Conservation (phyloP, 2,888 invertebrate species). For the Caenorhabditis macrosperma region DNA sequence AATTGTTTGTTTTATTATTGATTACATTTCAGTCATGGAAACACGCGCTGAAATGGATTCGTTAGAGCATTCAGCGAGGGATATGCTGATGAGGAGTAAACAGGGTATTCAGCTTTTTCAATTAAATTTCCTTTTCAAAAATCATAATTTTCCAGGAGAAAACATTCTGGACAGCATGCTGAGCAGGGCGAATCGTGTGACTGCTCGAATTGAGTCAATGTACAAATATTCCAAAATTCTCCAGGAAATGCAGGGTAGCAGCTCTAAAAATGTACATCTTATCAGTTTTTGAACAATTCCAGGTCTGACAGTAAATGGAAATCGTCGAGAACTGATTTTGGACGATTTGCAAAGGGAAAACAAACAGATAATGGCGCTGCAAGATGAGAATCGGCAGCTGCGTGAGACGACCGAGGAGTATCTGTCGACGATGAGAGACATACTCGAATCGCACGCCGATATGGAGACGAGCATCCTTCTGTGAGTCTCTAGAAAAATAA, state of each 20-base stretch:
- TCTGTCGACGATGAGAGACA: constrained; percentile 41
- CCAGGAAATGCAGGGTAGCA: constrained; percentile 31
- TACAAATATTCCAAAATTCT: constrained; percentile 39
- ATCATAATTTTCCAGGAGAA: constrained; percentile 45
- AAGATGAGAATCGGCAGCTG: constrained; percentile 56
- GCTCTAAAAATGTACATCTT: no score
- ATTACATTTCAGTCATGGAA: constrained; percentile 42
- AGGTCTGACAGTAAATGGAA: constrained; percentile 57
- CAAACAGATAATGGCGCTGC: constrained; percentile 58
- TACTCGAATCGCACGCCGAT: constrained; percentile 45
- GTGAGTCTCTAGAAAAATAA: constrained; percentile 1
- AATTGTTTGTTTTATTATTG: no score
- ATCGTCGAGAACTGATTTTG: constrained; percentile 53
- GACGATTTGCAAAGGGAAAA: constrained; percentile 63
- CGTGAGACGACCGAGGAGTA: constrained; percentile 51
- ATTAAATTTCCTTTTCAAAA: neutral
- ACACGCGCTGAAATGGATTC: constrained; percentile 17
- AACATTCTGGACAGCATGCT: constrained; percentile 50
- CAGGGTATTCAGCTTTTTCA: neutral
- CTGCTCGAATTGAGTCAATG: constrained; percentile 46
- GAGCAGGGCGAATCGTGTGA: constrained; percentile 44
- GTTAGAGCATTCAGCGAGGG: constrained; percentile 12
- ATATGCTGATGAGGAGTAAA: constrained; percentile 29
- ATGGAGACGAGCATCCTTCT: constrained; percentile 29
- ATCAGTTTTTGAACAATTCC: no score